These are phyloP conservation scores for Xanthia togata DNA, from an alignment of 2,888 invertebrate species.

Conservation along the genomic window DNA sequence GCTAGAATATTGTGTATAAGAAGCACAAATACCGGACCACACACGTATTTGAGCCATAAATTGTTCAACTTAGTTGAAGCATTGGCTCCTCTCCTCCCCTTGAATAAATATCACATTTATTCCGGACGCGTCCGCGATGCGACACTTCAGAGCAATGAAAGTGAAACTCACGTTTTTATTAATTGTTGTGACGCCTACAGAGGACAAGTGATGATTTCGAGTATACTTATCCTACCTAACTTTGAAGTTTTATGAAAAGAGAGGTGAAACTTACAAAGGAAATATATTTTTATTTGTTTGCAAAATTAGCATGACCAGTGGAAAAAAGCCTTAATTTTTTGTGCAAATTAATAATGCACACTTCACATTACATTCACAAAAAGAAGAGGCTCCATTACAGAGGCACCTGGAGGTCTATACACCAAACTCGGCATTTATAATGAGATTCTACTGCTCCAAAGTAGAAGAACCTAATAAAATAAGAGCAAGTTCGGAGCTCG, in stretches of 20 bases:
- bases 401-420: no score
- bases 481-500: constrained; percentile 4
- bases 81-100: constrained; percentile 62
- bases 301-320: background rate
- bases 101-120: constrained; percentile 74
- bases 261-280: no score
- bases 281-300: background rate
- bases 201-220: constrained; percentile 7
- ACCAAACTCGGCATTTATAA: background rate
- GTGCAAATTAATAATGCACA: background rate
- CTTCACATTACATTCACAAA: background rate
- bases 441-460: background rate
- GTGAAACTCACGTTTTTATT: constrained; percentile 58
- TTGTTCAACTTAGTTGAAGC: constrained; percentile 67
- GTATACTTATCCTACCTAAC: background rate
- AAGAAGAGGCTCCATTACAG: background rate
- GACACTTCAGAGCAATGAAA: constrained; percentile 51
- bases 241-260: background rate
- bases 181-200: constrained; percentile 43
- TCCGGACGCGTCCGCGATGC: constrained; percentile 17
- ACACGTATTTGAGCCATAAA: constrained; percentile 67
- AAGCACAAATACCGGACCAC: background rate
- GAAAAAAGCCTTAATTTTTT: background rate
- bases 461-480: background rate
- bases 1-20: background rate